Evolutionary conservation across 2,797 vertebrate genomes (phyloP).

Genomic region (Coccyzus lansbergi): DNA sequence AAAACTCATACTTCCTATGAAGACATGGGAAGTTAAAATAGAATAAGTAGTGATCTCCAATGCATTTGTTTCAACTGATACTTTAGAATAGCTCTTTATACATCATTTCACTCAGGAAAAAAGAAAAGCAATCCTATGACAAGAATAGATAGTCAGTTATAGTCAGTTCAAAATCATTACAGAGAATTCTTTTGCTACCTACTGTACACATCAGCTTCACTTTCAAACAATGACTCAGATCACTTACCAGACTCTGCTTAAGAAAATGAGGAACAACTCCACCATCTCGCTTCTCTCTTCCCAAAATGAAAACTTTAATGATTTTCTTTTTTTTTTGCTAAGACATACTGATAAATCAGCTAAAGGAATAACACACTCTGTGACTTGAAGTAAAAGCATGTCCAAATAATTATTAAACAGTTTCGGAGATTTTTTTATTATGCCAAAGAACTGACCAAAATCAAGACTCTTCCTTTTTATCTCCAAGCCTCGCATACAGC

Average conservation of each 20-base stretch:
- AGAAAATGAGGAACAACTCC: not conserved
- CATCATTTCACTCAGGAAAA: conserved; percentile 40
- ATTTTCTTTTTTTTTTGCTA: not conserved
- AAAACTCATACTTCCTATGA: not conserved
- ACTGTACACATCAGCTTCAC: conserved; percentile 12
- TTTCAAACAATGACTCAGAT: conserved; percentile 41
- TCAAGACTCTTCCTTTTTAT: not conserved
- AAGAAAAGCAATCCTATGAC: not conserved
- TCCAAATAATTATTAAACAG: not conserved
- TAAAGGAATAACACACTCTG: not conserved
- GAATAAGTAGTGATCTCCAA: conserved; percentile 40
- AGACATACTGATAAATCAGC: not conserved
- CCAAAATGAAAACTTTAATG: not conserved
- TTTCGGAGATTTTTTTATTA: not conserved
- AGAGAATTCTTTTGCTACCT: conserved; percentile 41
- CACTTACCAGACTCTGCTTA: not conserved
- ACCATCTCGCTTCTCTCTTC: not conserved
- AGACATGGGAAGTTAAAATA: not conserved
- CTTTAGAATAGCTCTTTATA: conserved; percentile 34
- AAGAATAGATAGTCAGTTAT: conserved; percentile 50
- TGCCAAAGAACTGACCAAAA: not conserved
- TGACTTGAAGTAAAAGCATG: not conserved
- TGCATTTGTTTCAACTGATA: conserved; percentile 41
- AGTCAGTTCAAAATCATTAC: conserved; percentile 56
- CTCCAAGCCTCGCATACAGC: not conserved